A percentile compares a stretch with the other conserved stretches of the same genome.
These are phyloP conservation scores for Bradysia coprophila DNA, from an alignment of 1,140 invertebrate genomes.

Conservation along the genomic window DNA sequence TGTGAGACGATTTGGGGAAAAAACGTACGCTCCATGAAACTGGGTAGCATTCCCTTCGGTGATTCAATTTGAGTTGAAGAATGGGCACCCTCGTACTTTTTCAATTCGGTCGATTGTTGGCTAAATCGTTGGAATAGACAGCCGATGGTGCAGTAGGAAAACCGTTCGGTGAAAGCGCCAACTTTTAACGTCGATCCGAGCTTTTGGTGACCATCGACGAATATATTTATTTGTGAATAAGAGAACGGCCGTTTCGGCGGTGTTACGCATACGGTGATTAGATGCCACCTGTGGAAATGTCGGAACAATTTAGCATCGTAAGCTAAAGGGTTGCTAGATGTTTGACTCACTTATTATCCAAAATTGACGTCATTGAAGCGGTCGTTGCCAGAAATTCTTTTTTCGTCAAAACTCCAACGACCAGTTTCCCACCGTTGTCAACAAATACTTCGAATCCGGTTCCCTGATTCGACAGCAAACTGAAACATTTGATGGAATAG, in stretches of 20 bases:
- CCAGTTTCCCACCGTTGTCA: conserved; percentile 29
- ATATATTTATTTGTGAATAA: conserved; percentile 37
- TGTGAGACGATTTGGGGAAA: conserved; percentile 9
- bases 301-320: neutral
- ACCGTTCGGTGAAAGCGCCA: conserved; percentile 34
- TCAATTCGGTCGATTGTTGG: neutral
- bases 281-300: conserved; percentile 30
- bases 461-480: conserved; percentile 30
- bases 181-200: conserved; percentile 34
- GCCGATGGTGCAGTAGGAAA: conserved; percentile 30
- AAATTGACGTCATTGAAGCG: conserved; percentile 27
- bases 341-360: conserved; percentile 25
- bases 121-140: conserved; percentile 11
- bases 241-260: conserved; percentile 38
- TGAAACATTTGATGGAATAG: no score
- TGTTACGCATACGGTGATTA: conserved; percentile 33
- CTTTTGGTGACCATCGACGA: conserved; percentile 37
- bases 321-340: neutral
- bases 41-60: conserved; percentile 21
- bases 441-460: conserved; percentile 41
- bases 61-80: conserved; percentile 14
- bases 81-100: conserved; percentile 1
- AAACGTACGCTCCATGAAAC: conserved; percentile 19
- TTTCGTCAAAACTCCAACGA: conserved; percentile 33
- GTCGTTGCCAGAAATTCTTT: conserved; percentile 35